These are phyloP conservation scores for Periophthalmodon schlosseri DNA, from an alignment of 2,113 vertebrate genomes.

Conservation along the genomic window DNA sequence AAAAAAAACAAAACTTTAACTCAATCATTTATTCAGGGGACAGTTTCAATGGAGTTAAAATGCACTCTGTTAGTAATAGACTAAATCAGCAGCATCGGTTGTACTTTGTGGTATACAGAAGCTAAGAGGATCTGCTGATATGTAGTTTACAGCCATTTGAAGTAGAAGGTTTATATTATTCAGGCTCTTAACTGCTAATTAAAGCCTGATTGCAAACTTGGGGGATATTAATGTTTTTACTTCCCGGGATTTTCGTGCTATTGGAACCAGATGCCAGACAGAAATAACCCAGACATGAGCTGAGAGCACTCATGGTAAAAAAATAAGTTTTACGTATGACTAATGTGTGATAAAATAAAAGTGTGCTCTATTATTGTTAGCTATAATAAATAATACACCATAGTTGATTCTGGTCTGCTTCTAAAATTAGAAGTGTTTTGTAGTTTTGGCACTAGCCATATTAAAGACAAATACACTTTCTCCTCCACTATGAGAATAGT, in stretches of 20 bases:
- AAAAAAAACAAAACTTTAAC: conserved; percentile 12
- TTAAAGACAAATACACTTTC: too few species aligned
- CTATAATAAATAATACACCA: too few species aligned
- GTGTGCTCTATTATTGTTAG: not conserved
- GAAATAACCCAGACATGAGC: not conserved
- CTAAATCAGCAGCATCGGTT: not conserved
- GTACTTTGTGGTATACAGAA: not conserved
- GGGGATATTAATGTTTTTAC: conserved; percentile 13
- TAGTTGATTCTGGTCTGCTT: too few species aligned
- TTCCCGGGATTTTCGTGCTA: conserved; percentile 11
- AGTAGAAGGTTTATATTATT: conserved; percentile 7
- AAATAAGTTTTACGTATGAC: not conserved
- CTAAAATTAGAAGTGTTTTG: too few species aligned
- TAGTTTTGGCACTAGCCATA: too few species aligned
- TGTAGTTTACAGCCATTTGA: conserved; percentile 1
- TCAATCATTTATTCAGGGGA: not conserved
- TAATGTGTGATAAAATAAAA: not conserved
- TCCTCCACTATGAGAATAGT: too few species aligned
- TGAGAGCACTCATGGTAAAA: not conserved
- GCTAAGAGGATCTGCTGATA: not conserved
- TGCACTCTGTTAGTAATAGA: not conserved
- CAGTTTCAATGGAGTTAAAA: not conserved
- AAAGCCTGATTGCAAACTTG: conserved; percentile 13
- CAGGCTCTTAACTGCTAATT: conserved; percentile 13
- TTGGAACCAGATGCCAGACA: conserved; percentile 11